phyloP scores from a whole-genome alignment of 2,888 invertebrate species.

The Ceriagrion tenellum region DNA sequence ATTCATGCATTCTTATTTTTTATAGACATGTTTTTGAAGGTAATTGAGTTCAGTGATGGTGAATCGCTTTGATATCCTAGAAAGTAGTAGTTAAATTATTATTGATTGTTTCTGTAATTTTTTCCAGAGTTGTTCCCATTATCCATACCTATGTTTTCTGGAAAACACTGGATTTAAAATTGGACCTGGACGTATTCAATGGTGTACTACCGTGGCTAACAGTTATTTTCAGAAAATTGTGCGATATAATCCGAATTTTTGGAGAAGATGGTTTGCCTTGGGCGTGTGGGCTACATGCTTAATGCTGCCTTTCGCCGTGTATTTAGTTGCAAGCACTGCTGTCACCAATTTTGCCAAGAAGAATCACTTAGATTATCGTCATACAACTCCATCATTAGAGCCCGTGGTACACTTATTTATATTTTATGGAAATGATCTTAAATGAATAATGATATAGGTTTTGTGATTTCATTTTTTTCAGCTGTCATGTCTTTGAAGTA shows the following conservation, averaged over 20 bases:
- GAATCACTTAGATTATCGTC: background rate
- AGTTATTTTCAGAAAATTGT: conserved; percentile 88
- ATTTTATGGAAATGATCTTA: background rate
- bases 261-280: conserved; percentile 86
- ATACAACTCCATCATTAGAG: conserved; percentile 74
- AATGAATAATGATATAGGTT: background rate
- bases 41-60: conserved; percentile 75
- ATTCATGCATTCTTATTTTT: conserved; percentile 87
- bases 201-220: conserved; percentile 90
- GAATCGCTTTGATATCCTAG: conserved; percentile 55
- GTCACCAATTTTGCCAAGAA: conserved; percentile 73
- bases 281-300: conserved; percentile 83
- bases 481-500: background rate
- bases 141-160: conserved; percentile 88
- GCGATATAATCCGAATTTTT: conserved; percentile 81
- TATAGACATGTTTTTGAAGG: conserved; percentile 92
- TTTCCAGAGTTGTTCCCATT: conserved; percentile 90
- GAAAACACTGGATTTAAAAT: conserved; percentile 88
- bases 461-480: background rate
- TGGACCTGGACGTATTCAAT: conserved; percentile 85
- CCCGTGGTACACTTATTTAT: conserved; percentile 76
- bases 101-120: conserved; percentile 70
- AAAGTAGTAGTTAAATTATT: too few relatives aligned
- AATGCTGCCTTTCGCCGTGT: conserved; percentile 84
- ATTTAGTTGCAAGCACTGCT: conserved; percentile 77